phyloP scores from a whole-genome alignment of 1,140 invertebrate genomes.

The Maconellicoccus hirsutus region DNA sequence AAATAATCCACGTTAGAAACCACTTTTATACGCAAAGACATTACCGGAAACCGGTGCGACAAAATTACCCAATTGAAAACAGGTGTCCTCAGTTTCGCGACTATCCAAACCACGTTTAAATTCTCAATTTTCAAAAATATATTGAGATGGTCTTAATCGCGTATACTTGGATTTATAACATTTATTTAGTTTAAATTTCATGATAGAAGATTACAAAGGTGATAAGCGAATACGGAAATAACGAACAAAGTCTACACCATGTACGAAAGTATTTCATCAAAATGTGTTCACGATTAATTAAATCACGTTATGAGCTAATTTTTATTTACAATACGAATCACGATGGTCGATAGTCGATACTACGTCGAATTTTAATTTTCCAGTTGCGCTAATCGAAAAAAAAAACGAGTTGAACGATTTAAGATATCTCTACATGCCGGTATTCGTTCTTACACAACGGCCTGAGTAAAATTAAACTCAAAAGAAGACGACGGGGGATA shows the following conservation, averaged over 20 bases:
- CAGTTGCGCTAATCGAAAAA: not conserved
- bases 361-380: too few species aligned
- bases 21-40: too few species aligned
- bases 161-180: too few species aligned
- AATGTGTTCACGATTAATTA: not conserved
- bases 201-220: not conserved
- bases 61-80: too few species aligned
- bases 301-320: not conserved
- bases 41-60: too few species aligned
- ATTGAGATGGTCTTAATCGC: too few species aligned
- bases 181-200: too few species aligned
- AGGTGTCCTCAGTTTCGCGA: too few species aligned
- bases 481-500: conserved; percentile 1
- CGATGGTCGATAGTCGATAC: too few species aligned
- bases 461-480: conserved; percentile 3
- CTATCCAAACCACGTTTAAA: too few species aligned
- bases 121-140: too few species aligned
- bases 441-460: conserved; percentile 2
- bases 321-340: not conserved
- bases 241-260: not conserved
- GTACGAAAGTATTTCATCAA: not conserved
- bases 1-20: too few species aligned
- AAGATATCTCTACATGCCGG: not conserved
- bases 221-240: not conserved
- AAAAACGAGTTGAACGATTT: not conserved